phyloP scores from a whole-genome alignment of 2,797 vertebrate species.

The Heteromormyrus szaboi region DNA sequence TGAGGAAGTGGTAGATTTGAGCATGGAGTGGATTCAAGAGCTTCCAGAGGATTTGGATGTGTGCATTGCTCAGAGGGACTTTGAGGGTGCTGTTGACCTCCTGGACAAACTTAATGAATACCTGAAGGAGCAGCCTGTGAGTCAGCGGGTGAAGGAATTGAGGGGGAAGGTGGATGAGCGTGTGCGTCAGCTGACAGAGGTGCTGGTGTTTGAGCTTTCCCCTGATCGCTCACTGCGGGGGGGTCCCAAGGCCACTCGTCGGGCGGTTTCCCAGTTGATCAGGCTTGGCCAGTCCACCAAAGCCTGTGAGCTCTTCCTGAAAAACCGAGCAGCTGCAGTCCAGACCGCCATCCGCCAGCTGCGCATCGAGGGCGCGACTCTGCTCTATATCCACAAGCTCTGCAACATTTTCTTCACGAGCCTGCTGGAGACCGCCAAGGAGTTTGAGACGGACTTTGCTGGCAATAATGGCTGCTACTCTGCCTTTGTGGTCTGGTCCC shows the following conservation, averaged over 20 bases:
- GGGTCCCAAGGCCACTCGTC: slow-evolving; percentile 83
- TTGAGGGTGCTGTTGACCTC: slow-evolving; percentile 92
- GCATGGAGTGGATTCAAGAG: slow-evolving; percentile 92
- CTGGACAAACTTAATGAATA: slow-evolving; percentile 87
- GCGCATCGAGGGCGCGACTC: slow-evolving; percentile 90
- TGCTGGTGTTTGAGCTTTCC: slow-evolving; percentile 91
- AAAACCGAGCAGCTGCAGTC: slow-evolving; percentile 84
- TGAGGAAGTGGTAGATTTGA: slow-evolving; percentile 75
- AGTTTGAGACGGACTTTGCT: slow-evolving; percentile 91
- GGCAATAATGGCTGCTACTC: slow-evolving; percentile 93
- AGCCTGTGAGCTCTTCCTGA: slow-evolving; percentile 89
- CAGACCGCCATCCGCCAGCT: slow-evolving; percentile 92
- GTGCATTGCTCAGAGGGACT: slow-evolving; percentile 95
- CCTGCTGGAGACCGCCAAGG: slow-evolving; percentile 87
- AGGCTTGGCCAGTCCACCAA: slow-evolving; percentile 94
- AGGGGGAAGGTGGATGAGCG: slow-evolving; percentile 79
- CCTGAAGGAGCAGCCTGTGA: slow-evolving; percentile 74
- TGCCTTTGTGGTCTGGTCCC: slow-evolving; percentile 92
- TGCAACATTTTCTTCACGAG: slow-evolving; percentile 98
- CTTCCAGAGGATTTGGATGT: slow-evolving; percentile 92
- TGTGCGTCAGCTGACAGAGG: slow-evolving; percentile 84
- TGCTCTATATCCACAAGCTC: slow-evolving; percentile 96
- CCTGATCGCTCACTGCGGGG: slow-evolving; percentile 86
- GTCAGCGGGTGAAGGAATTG: slow-evolving; percentile 76
- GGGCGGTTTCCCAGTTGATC: slow-evolving; percentile 91